Evolutionary conservation across 2,797 vertebrate species (phyloP), one percentile per base, ranked within the genome.

Genomic region (Enteromius fasciolatus): DNA sequence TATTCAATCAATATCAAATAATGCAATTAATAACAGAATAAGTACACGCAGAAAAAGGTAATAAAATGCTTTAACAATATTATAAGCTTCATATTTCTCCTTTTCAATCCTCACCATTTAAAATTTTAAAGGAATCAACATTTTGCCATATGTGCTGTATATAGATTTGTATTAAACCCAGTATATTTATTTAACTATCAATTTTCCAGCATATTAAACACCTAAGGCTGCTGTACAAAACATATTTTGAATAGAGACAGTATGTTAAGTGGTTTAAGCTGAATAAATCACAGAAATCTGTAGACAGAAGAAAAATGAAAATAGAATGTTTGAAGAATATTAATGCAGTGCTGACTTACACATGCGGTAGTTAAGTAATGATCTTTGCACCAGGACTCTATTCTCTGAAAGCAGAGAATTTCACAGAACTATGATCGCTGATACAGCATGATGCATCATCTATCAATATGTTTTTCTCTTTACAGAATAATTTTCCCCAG

Each of bases 351-450:
- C 67, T 64, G 15, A 44, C 67, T n/a, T 59, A 23, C 57, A 25
- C 11, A 0, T 39, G n/a, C 18, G 41, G 39, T 41, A 69, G 39
- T 44, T 44, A 72, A 59, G 52, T 23, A 11, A 15, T 57, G 31
- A 57, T 54, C 44, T 73, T 48, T 33, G 70, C 25, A 33, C 17
- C 17, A 50, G 69, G 4, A 10, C 68, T 46, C 68, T 46, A 8
- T 18, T 31, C 28, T 20, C 28, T 36, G 72, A 54, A 74, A 76
- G 36, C 73, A 41, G 11, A 25, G 14, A 36, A 48, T 64, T 63
- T 76, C 57, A 63, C 57, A 46, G 39, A n/a, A 50, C 20, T 77
- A 17, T 77, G 75, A 76, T 33, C n/a, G 28, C 44, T 74, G 18
- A 57, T 74, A 57, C 15, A 48, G 5, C 12, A 11, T 57, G 50